Base-by-base conservation (phyloP, 2,888 invertebrate species). In the Nemotelus pantherinus region DNA sequence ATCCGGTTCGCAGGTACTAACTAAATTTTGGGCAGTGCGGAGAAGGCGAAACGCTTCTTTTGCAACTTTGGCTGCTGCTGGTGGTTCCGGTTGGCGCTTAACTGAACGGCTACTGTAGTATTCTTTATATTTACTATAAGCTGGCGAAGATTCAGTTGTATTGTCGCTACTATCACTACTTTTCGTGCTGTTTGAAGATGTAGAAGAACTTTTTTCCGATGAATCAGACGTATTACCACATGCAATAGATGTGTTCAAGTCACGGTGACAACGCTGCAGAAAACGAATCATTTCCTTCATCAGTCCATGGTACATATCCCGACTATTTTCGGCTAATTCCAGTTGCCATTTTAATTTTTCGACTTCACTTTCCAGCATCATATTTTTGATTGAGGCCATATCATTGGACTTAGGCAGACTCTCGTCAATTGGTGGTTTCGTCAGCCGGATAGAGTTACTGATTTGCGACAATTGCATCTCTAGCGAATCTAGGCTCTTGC, bases 21-120 rank as follows among this genome's bases (percentile, higher is more conserved):
- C 83, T 77, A 92, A 85, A 55, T 92, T 92, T 81, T 91, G 90
- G 70, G 91, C 90, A 43, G 91, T 92, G 79, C 92, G 88, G 82
- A 91, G 88, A 78, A 92, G 86, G 76, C 92, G 88, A 82, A 90
- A 92, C 2, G 92, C 92, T 85, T 92, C 92, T 82, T 91, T 90
- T 0, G 91, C 89, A 44, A 92, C 84, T 84, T 92, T 92, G 79
- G 91, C 91, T 44, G 70, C 57, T 10, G 68, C 58, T 58, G 77
- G 65, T 44, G 77, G 77, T 48, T 68, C 25, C 44, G 77, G 76
- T 48, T 68, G 5, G 48, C 75, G 65, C 74, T 80, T 80, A 47
- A 79, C 77, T 58, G 79, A 78, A 43, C 81, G 78, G 41, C 79
- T 80, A 77, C 79, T 81, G 55, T 10, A 79, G 43, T 58, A 72